Base-by-base conservation (phyloP, 2,113 vertebrate species). In the Charadrius vociferus region DNA sequence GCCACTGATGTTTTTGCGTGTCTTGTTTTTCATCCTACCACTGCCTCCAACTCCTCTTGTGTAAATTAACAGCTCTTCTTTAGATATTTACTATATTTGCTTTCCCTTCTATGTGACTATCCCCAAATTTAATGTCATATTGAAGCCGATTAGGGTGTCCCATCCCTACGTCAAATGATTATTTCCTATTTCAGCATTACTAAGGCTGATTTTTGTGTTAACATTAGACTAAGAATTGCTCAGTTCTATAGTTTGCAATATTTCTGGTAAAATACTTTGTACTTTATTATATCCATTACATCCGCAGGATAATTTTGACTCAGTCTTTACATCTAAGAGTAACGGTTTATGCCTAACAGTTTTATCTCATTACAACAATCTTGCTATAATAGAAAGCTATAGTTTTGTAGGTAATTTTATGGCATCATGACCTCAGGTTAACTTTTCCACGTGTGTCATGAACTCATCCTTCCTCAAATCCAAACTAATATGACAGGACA, bases 111-210 rank as follows among this genome's bases (percentile, higher is more conserved):
- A 3, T 36, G 8, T 32, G 12, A 81, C 49, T 75, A 22, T 26
- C 37, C 45, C 55, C 63, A 84, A 41, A 21, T 87, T 96, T 79
- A 90, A 92, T 49, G 21, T 49, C 36, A 45, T 56, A 67, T 79
- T 90, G 88, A 88, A 94, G 56, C 81, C 92, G 73, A 94, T 20
- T 68, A 80, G 49, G 29, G 9, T 72, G 62, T 58, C 45, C 75
- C 59, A 32, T 55, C 21, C 13, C 66, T 79, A 29, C 3, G 7
- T 67, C n/a, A 52, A 36, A 84, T 81, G 13, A 81, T 74, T 73
- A 45, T 59, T 67, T 94, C 58, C 79, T 49, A 9, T 49, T 39
- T 80, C 77, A 77, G 20, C 71, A 56, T 77, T 71, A 90, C 37
- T 49, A 63, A 88, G 61, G n/a, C 41, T n/a, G 30, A 70, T 49